A percentile compares a stretch with the other conserved stretches of the same genome.
Conservation (phyloP, 2,888 invertebrate species). For the Torymus aiolomorphi region DNA sequence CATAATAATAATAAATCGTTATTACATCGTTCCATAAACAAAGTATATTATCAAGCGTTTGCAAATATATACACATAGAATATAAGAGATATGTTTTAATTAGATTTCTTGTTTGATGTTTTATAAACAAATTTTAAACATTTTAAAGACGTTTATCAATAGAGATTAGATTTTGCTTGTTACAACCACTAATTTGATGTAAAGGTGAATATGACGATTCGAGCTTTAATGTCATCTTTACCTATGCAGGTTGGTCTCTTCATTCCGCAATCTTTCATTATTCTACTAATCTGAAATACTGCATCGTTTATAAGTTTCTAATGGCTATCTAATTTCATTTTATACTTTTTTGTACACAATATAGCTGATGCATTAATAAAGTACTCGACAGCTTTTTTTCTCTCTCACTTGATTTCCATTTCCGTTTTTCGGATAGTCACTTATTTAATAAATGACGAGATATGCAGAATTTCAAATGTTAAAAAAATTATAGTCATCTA, state of each 20-base stretch:
- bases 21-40: conserved; percentile 65
- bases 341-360: conserved; percentile 70
- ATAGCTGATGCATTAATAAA: conserved; percentile 64
- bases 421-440: conserved; percentile 45
- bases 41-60: conserved; percentile 66
- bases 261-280: conserved; percentile 15
- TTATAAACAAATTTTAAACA: conserved; percentile 10
- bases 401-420: conserved; percentile 22
- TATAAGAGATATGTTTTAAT: conserved; percentile 68
- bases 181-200: conserved; percentile 70
- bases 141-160: conserved; percentile 67
- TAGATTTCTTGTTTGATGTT: conserved; percentile 12
- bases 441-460: conserved; percentile 50
- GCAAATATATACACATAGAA: conserved; percentile 73
- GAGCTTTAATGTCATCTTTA: conserved; percentile 48
- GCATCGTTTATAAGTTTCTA: conserved; percentile 67
- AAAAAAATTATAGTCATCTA: conserved; percentile 50
- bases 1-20: conserved; percentile 60
- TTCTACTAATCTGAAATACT: conserved; percentile 67
- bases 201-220: conserved; percentile 36
- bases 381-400: conserved; percentile 49
- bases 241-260: conserved; percentile 56
- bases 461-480: conserved; percentile 55
- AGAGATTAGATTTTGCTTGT: conserved; percentile 62
- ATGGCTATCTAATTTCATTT: conserved; percentile 65